Conservation (phyloP, 92 coral and sea anemone species). For the Desmophyllum pertusum region DNA sequence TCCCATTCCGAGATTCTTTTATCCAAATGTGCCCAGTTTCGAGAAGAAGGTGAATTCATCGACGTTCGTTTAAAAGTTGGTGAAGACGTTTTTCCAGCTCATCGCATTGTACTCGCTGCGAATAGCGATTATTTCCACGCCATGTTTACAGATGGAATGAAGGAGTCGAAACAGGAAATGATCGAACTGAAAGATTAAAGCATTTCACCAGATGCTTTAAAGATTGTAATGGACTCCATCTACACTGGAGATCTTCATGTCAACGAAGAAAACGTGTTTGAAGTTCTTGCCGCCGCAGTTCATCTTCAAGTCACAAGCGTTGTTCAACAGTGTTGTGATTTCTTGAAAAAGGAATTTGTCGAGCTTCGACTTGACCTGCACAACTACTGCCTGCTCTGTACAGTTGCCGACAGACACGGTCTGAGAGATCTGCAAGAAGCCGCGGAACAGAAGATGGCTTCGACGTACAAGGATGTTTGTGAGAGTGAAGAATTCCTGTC, state of each 20-base stretch:
- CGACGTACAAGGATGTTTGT: constrained; percentile 52
- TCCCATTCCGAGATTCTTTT: too few relatives aligned
- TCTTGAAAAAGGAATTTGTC: not conserved
- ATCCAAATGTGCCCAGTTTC: too few relatives aligned
- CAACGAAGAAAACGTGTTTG: constrained; percentile 40
- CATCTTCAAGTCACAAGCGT: too few relatives aligned
- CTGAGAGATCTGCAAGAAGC: constrained; percentile 4
- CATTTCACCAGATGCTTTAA: constrained; percentile 44
- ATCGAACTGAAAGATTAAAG: constrained; percentile 43
- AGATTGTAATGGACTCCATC: too few relatives aligned
- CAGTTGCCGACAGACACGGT: not conserved
- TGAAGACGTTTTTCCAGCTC: too few relatives aligned
- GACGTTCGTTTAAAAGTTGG: too few relatives aligned
- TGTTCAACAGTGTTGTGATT: not conserved
- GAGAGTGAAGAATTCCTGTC: constrained; percentile 53
- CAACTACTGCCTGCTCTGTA: not conserved
- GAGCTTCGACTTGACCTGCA: constrained; percentile 3
- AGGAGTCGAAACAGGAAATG: constrained; percentile 16
- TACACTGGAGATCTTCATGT: constrained; percentile 47
- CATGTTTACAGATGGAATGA: too few relatives aligned
- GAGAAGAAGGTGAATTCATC: too few relatives aligned
- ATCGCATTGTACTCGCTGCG: too few relatives aligned
- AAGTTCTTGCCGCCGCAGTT: constrained; percentile 46
- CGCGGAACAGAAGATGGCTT: constrained; percentile 11
- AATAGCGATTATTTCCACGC: too few relatives aligned